Percentiles rank a stretch among this genome's conserved stretches.
Evolutionary conservation across 2,113 vertebrate species (phyloP).

Genomic region (Chitala chitala): DNA sequence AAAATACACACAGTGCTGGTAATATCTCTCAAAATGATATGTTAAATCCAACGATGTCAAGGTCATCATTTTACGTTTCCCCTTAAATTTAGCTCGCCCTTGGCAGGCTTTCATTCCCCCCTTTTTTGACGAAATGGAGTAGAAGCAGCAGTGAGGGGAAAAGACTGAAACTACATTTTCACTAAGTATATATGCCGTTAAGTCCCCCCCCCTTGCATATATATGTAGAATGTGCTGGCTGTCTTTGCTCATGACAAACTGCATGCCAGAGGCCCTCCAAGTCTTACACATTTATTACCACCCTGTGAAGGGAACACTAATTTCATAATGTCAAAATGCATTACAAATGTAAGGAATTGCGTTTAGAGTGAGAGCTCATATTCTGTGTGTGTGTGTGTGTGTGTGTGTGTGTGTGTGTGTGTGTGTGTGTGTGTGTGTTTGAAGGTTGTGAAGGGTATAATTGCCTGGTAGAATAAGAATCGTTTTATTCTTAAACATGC

Average conservation of each 20-base stretch:
- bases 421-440: background rate
- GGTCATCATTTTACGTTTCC: background rate
- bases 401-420: background rate
- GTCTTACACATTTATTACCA: slow-evolving; percentile 29
- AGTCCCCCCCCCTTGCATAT: background rate
- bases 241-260: slow-evolving; percentile 34
- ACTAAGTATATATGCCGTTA: background rate
- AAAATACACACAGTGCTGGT: background rate
- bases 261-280: slow-evolving; percentile 25
- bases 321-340: slow-evolving; percentile 31
- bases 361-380: slow-evolving; percentile 15
- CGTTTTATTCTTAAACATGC: too few species aligned
- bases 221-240: slow-evolving; percentile 23
- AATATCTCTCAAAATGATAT: background rate
- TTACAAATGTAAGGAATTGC: slow-evolving; percentile 26
- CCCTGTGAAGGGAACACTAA: slow-evolving; percentile 30
- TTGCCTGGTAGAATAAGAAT: background rate
- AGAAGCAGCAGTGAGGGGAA: background rate
- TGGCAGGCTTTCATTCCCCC: background rate
- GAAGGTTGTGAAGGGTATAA: background rate
- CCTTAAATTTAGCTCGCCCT: background rate
- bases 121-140: background rate
- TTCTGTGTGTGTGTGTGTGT: background rate
- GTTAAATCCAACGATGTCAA: background rate
- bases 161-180: background rate